Base-by-base conservation (phyloP, 2,113 vertebrate genomes). In the Pelecanoides urinatrix region DNA sequence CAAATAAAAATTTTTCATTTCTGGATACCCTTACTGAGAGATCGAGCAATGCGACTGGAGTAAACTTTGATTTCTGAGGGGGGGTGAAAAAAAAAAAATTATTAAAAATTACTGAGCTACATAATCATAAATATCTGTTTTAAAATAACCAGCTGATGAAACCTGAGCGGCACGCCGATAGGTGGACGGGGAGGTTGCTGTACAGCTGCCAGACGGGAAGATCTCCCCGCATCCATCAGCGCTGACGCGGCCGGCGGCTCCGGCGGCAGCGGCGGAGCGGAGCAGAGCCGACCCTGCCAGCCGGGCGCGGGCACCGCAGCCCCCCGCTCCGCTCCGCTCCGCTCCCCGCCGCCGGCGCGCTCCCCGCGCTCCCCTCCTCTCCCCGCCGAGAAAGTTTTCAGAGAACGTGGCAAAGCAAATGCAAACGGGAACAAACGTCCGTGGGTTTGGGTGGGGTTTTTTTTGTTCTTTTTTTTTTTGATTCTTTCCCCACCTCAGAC, bases 41-140 rank as follows among this genome's bases (percentile, higher is more conserved):
- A 30, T 40, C 62, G 59, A 47, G 29, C 22, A 19, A 63, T 10
- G 71, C 2, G 36, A 81, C 25, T 18, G 90, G 67, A 89, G 38
- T 18, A 86, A 89, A 95, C 42, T 95, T 95, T 67, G 49, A 42
- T 91, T 77, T 34, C 74, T 72, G 42, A n/a, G n/a, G n/a, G n/a
- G n/a, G n/a, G n/a, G n/a, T n/a, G 15, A 15, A 17, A 19, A 22
- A 12, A 78, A 61, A 30, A 45, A 44, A 34, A 18, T 73, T 52
- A 65, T 82, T 88, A 53, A 66, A 71, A 74, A 80, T 62, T 61
- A 34, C 81, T 19, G 53, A 71, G 89, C 49, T 92, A 63, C 71
- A 84, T 11, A 50, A 65, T 49, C 22, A 20, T 45, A 67, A 67
- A 22, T 86, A 21, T 79, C 36, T 84, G 16, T 47, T 95, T 94